Evolutionary conservation across 2,113 vertebrate genomes (phyloP), one percentile per base, ranked within the genome.

Genomic region (Brachyhypopomus occidentalis): DNA sequence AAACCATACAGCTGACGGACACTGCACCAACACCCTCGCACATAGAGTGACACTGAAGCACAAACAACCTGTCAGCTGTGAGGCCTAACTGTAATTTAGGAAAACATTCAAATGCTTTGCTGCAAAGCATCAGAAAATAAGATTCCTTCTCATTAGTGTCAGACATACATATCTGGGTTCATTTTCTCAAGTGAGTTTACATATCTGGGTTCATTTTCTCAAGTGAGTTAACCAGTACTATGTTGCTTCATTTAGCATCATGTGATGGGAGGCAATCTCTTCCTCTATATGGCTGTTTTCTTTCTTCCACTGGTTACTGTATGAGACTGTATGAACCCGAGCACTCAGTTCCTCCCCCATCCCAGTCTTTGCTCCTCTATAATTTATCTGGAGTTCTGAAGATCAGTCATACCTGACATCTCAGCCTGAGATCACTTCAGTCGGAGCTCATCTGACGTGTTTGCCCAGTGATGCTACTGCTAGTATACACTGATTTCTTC

Each of bases 41-140:
- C 17, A 48, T 5, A n/a, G 0, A 41, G 58, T 64, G 69, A 73
- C 58, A 64, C 25, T 48, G 48, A 72, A 75, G 45, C 34, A 67
- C 79, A 75, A 81, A 73, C 79, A 58, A 75, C 41, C 72, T 73
- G 79, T 80, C 59, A 80, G 63, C 59, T 67, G 60, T 75, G 72
- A 81, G 55, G 66, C 48, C 66, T 80, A 66, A 80, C 73, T 74
- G 67, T 75, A 45, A 75, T 36, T 62, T 20, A 58, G 55, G 30
- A 80, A 63, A 80, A 64, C 70, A 69, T 71, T 52, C 38, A 64
- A 22, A 25, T 59, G 22, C n/a, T 59, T 22, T 45, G 34, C 1
- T 14, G 58, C 7, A 64, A 27, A 45, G 22, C 56, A 38, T 41
- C 59, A 63, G n/a, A 41, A 75, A 76, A 81, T 70, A 48, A 25